These are phyloP conservation scores for Perognathus longimembris DNA, from an alignment of 2,113 vertebrate species.

Conservation along the genomic window DNA sequence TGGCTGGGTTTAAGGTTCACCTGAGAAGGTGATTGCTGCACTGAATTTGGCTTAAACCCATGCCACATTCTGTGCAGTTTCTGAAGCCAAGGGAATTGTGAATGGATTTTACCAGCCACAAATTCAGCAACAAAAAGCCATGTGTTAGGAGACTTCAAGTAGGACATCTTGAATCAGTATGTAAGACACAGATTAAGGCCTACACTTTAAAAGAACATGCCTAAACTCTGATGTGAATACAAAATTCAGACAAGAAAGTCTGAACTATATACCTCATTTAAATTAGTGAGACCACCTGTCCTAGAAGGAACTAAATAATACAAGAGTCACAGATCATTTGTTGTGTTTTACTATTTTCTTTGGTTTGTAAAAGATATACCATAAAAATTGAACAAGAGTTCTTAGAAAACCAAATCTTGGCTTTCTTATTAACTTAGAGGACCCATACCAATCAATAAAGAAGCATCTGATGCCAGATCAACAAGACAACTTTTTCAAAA, in stretches of 20 bases:
- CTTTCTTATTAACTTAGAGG: neutral
- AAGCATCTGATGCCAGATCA: neutral
- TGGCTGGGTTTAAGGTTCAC: neutral
- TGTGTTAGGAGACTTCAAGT: neutral
- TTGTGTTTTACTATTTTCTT: neutral
- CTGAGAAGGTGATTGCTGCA: neutral
- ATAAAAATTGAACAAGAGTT: conserved; percentile 6
- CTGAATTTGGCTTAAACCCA: neutral
- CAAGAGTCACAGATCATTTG: neutral
- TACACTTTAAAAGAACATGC: neutral
- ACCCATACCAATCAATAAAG: neutral
- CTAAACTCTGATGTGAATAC: neutral
- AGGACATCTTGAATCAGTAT: neutral
- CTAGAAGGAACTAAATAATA: too few relatives aligned
- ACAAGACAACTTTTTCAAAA: too few relatives aligned
- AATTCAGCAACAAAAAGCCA: neutral
- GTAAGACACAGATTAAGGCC: neutral
- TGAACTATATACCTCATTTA: neutral
- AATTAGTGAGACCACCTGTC: neutral
- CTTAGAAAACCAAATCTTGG: neutral
- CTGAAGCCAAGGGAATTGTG: neutral
- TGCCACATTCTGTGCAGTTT: neutral
- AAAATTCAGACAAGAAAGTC: neutral
- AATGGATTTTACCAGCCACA: neutral
- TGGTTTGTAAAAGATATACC: neutral